Conservation (phyloP, 2,113 vertebrate species). For the Ancistrus triradiatus region DNA sequence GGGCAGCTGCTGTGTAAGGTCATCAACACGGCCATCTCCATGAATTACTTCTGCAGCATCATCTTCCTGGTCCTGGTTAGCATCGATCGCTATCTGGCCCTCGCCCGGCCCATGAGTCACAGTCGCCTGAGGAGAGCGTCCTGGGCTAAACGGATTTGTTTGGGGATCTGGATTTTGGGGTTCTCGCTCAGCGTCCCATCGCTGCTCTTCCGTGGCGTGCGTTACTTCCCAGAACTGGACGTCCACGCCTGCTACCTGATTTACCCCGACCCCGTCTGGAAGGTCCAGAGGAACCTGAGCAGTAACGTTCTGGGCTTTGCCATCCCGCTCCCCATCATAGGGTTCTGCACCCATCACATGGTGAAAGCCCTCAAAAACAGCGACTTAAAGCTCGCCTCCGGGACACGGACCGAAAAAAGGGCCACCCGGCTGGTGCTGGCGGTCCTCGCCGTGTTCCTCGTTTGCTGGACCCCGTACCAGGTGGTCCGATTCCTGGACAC, state of each 20-base stretch:
- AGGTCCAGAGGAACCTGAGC: slow-evolving; percentile 49
- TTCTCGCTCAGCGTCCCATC: slow-evolving; percentile 45
- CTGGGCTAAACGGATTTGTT: slow-evolving; percentile 56
- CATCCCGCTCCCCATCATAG: slow-evolving; percentile 53
- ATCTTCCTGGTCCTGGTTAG: slow-evolving; percentile 62
- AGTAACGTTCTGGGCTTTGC: slow-evolving; percentile 57
- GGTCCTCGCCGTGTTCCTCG: slow-evolving; percentile 74
- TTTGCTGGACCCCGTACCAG: slow-evolving; percentile 84
- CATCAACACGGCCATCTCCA: slow-evolving; percentile 56
- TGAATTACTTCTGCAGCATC: slow-evolving; percentile 61
- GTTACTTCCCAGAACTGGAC: not conserved
- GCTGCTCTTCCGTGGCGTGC: slow-evolving; percentile 45
- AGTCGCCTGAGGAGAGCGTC: slow-evolving; percentile 45
- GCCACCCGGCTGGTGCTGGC: slow-evolving; percentile 73
- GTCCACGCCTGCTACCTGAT: slow-evolving; percentile 57
- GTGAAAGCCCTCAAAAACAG: slow-evolving; percentile 57
- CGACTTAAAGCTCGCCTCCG: slow-evolving; percentile 52
- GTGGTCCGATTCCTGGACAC: slow-evolving; percentile 72
- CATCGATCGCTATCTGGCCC: slow-evolving; percentile 65
- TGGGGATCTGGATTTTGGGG: slow-evolving; percentile 49
- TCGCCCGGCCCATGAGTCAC: slow-evolving; percentile 53
- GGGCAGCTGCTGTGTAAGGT: slow-evolving; percentile 59
- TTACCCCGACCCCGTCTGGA: slow-evolving; percentile 57
- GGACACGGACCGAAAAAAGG: slow-evolving; percentile 67
- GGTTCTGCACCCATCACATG: slow-evolving; percentile 56